These are phyloP conservation scores for Tolmerus cingulatus DNA, from an alignment of 2,888 invertebrate genomes.

Conservation along the genomic window DNA sequence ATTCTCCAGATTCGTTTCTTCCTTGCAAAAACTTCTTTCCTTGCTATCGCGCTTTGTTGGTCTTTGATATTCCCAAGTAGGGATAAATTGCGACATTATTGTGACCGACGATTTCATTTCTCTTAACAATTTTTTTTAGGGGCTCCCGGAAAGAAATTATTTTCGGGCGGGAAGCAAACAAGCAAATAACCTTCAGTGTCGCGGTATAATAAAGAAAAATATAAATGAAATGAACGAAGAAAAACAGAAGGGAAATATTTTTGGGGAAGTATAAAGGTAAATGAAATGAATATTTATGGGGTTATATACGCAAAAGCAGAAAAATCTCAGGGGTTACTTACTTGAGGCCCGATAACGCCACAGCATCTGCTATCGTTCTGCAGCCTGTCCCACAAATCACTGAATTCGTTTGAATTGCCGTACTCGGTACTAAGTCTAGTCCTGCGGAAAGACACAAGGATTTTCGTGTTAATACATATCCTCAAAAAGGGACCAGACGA, in stretches of 20 bases:
- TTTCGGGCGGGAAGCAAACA: background rate
- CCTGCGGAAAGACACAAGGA: slow-evolving; percentile 44
- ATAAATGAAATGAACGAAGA: background rate
- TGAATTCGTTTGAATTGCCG: slow-evolving; percentile 75
- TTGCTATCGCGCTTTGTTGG: background rate
- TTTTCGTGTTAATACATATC: background rate
- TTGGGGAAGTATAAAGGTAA: background rate
- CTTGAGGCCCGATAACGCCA: slow-evolving; percentile 72
- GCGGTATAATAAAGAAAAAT: background rate
- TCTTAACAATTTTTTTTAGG: background rate
- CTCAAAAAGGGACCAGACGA: background rate
- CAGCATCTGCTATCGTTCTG: slow-evolving; percentile 81
- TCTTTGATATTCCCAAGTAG: background rate
- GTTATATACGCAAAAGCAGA: background rate
- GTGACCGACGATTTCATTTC: background rate
- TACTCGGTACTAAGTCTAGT: slow-evolving; percentile 72
- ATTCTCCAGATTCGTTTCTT: background rate
- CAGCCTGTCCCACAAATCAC: slow-evolving; percentile 79
- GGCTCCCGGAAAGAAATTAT: background rate
- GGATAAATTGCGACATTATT: background rate
- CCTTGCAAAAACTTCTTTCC: background rate
- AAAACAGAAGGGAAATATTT: background rate
- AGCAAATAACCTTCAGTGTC: background rate
- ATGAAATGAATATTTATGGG: background rate
- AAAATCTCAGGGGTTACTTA: slow-evolving; percentile 36